These are phyloP conservation scores for Xestoiulus laeticollis DNA, from an alignment of 2,888 invertebrate genomes.

Conservation along the genomic window DNA sequence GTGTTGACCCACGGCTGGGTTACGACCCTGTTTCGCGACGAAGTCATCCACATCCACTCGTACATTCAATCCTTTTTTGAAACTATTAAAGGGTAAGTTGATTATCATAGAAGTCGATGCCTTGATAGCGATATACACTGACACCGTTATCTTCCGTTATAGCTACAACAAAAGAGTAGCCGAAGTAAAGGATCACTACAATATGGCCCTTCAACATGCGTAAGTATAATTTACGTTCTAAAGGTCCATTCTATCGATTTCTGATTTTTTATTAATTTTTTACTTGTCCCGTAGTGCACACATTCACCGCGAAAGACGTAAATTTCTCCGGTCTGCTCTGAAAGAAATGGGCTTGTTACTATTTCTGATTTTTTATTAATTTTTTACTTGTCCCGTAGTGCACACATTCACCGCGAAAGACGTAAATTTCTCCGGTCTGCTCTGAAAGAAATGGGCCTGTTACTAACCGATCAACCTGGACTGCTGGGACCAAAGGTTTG, in stretches of 20 bases:
- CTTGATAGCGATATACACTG: not conserved
- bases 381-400: slow-evolving; percentile 65
- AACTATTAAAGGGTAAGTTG: slow-evolving; percentile 80
- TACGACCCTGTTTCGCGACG: slow-evolving; percentile 93
- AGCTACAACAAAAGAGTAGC: slow-evolving; percentile 85
- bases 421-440: slow-evolving; percentile 96
- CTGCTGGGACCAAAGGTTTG: slow-evolving; percentile 88
- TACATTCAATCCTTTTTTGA: slow-evolving; percentile 94
- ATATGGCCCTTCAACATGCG: slow-evolving; percentile 88
- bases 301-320: slow-evolving; percentile 92
- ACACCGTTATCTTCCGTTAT: slow-evolving; percentile 55
- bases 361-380: too few relatives aligned
- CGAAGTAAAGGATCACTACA: slow-evolving; percentile 96
- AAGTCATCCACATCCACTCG: slow-evolving; percentile 94
- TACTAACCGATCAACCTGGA: slow-evolving; percentile 98
- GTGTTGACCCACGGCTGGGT: slow-evolving; percentile 95
- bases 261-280: not conserved
- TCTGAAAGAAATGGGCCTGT: slow-evolving; percentile 90
- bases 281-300: slow-evolving; percentile 70
- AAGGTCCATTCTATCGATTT: not conserved
- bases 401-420: slow-evolving; percentile 90
- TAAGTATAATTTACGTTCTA: slow-evolving; percentile 61
- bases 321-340: slow-evolving; percentile 93
- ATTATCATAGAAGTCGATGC: not conserved
- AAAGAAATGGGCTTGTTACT: slow-evolving; percentile 94